Evolutionary conservation across 2,888 invertebrate species (phyloP), one percentile per base, ranked within the genome.

Genomic region (Oscheius sp.): DNA sequence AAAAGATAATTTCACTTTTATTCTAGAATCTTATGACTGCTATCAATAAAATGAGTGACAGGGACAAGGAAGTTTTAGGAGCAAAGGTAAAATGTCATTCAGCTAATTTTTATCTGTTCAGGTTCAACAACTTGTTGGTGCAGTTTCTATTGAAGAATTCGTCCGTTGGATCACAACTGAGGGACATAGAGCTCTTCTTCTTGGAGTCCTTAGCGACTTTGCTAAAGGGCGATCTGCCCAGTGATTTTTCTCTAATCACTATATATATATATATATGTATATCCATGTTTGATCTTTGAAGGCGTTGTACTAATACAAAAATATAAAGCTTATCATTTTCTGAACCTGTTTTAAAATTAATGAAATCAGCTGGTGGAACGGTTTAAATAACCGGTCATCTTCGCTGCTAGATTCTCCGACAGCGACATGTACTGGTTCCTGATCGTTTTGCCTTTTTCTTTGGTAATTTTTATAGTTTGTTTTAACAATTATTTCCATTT

Each of bases 201-300:
- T 68, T 15, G 61, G 48, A 37, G 61, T 68, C 25, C 61, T 68
- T 39, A 63, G 68, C 50, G 68, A 66, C 6, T 66, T 66, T 31
- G 45, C 66, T n/a, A 37, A 34, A 25, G 5, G 39, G 20, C n/a
- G 20, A 29, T 31, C 53, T 27, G 25, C 34, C 33, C 55, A 55
- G 34, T 55, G 33, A 48, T 23, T 23, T 20, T n/a, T 20, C 17
- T 48, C n/a, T 55, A 33, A 34, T 12, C 37, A 15, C 5, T 55
- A 15, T 0, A 34, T 34, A 5, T 55, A 33, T 20, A 6, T 33
- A 42, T 17, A 42, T 1, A 8, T n/a, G n/a, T n/a, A n/a, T n/a
- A n/a, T n/a, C n/a, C n/a, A n/a, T n/a, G n/a, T n/a, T n/a, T n/a
- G n/a, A n/a, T n/a, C n/a, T n/a, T n/a, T n/a, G n/a, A n/a, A n/a